Evolutionary conservation across 2,888 invertebrate species (phyloP), one percentile per base, ranked within the genome.

Genomic region (Subacronicta megacephala): DNA sequence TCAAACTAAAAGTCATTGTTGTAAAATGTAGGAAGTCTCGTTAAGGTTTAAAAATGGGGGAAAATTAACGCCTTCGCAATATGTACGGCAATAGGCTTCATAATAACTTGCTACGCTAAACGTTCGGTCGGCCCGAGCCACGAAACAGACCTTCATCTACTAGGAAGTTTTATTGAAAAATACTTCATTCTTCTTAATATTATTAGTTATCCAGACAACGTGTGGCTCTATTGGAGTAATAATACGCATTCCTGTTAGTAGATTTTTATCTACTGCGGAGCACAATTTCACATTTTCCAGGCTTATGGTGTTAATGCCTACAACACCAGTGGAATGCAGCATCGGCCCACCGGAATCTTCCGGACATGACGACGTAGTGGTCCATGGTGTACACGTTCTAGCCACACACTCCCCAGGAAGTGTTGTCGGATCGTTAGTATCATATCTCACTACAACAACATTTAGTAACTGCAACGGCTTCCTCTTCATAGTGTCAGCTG

Each of bases 321-420:
- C 0, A 15, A 65, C 35, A 0, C 65, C 65, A 0, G 47, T 31
- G 1, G 36, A 7, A 26, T 70, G 59, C 12, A 65, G 18, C 46
- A 65, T 12, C 7, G 71, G 71, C 1, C 71, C 65, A 40, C 65
- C 65, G 7, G 71, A 46, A 26, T 57, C 51, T 12, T n/a, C 10
- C 2, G 43, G 47, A 17, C 65, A 64, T 1, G 26, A 26, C 1
- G 31, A n/a, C n/a, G 13, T 1, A 0, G 5, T 10, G 7, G 33
- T 36, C 9, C 33, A n/a, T 0, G 43, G 9, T n/a, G 29, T 16
- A 7, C 71, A 70, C 9, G n/a, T 40, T 7, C 13, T 20, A 7
- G 40, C 31, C 36, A 44, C 38, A 18, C 65, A 65, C 20, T 23
- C 36, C 6, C 6, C 20, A 7, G 66, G 36, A 1, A 49, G 16